phyloP scores from a whole-genome alignment of 1,140 invertebrate species.

The Drosophila neocordata region DNA sequence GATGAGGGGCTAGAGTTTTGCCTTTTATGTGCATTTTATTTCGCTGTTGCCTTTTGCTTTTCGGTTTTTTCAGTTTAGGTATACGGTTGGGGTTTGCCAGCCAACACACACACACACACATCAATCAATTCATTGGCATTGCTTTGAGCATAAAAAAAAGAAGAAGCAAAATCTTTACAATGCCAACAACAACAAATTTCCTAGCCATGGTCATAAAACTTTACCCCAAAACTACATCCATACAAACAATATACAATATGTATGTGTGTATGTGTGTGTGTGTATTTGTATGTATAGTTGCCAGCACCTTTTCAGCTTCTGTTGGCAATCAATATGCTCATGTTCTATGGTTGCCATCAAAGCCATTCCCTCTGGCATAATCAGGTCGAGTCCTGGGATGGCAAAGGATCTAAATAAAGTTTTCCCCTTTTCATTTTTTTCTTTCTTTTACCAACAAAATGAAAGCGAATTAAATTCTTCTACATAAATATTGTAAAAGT shows the following conservation, averaged over 20 bases:
- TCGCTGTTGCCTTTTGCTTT: slow-evolving; percentile 59
- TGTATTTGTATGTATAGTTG: slow-evolving; percentile 41
- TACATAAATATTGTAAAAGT: slow-evolving; percentile 9
- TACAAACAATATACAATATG: slow-evolving; percentile 31
- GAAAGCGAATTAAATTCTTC: slow-evolving; percentile 7
- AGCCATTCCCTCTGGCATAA: slow-evolving; percentile 57
- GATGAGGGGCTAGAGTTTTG: slow-evolving; percentile 12
- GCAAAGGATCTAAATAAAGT: slow-evolving; percentile 8
- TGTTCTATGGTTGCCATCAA: slow-evolving; percentile 48
- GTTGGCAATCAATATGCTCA: slow-evolving; percentile 24
- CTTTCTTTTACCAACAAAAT: not conserved
- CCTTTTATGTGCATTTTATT: slow-evolving; percentile 73
- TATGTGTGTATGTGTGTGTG: slow-evolving; percentile 19
- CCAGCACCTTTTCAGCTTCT: slow-evolving; percentile 18
- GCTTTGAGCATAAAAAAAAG: slow-evolving; percentile 50
- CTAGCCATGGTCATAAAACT: slow-evolving; percentile 56
- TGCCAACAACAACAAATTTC: slow-evolving; percentile 17
- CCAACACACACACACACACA: slow-evolving; percentile 43
- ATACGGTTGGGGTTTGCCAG: slow-evolving; percentile 12
- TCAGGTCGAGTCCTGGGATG: slow-evolving; percentile 32
- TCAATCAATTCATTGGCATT: slow-evolving; percentile 77
- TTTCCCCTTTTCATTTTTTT: not conserved
- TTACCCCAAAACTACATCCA: slow-evolving; percentile 41
- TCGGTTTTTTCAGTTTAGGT: slow-evolving; percentile 17
- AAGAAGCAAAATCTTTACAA: slow-evolving; percentile 19